Evolutionary conservation across 2,888 invertebrate genomes (phyloP), one percentile per base, ranked within the genome.

Genomic region (Ptychoptera albimana): DNA sequence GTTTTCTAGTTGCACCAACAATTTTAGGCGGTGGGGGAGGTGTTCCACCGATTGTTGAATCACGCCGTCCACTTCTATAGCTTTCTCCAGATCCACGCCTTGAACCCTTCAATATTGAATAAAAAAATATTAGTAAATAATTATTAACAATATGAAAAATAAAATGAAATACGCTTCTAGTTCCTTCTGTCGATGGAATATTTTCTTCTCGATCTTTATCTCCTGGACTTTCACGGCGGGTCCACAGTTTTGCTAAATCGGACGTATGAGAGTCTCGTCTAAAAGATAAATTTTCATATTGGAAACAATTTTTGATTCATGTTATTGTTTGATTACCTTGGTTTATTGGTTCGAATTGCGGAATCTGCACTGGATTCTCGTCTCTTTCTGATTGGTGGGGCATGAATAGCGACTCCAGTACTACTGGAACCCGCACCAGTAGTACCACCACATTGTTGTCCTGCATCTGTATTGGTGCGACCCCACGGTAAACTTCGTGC

Each of bases 361-460:
- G 86, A 83, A 62, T 88, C 88, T 39, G 85, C 87, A 46, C 86
- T 87, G 16, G 87, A 87, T 59, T 89, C 88, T 42, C 88, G 73
- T n/a, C 88, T 72, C 57, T 86, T 86, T 32, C 82, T 70, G 44
- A 66, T 48, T 2, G 69, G 69, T 8, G 63, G 59, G 1, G 73
- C 72, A 7, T 71, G 70, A n/a, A n/a, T 3, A 11, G 32, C 32
- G 9, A 9, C 8, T 45, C 69, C 66, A 55, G 70, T 69, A 11
- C 49, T 47, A 3, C 49, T 44, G 5, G 51, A 52, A n/a, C 47
- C 45, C 12, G 44, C 49, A 1, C 50, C 50, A 8, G 59, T 62
- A 5, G 36, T 34, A 12, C 8, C 8, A 42, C 34, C 34, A 8
- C 34, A 42, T 41, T 47, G 47, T 31, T 63, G 60, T 36, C 63